Percentiles rank a stretch among this genome's conserved stretches.
These are phyloP conservation scores for Gastrophysa polygoni DNA, from an alignment of 2,888 invertebrate genomes.

Conservation along the genomic window DNA sequence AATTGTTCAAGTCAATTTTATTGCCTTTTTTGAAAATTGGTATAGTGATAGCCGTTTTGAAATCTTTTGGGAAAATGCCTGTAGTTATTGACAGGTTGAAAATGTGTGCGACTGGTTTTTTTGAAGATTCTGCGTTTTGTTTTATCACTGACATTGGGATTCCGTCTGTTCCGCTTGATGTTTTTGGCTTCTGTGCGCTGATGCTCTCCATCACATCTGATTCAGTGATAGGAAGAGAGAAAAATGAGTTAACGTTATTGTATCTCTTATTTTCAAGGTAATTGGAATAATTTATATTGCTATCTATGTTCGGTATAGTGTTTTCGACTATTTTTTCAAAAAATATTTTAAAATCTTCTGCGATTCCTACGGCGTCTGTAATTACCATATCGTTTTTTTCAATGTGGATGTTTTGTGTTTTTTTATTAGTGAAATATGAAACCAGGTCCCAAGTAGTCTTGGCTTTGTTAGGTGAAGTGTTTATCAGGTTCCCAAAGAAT, in stretches of 20 bases:
- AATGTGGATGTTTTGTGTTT: too few species aligned
- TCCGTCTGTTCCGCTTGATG: not conserved
- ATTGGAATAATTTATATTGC: not conserved
- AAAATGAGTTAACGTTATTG: constrained; percentile 5
- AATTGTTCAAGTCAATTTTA: not conserved
- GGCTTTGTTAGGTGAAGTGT: too few species aligned
- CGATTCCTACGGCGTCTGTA: too few species aligned
- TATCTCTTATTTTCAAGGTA: not conserved
- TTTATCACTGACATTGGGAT: not conserved
- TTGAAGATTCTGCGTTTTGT: not conserved
- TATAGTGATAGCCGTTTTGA: not conserved
- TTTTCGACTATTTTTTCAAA: not conserved
- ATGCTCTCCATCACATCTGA: not conserved
- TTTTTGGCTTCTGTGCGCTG: not conserved
- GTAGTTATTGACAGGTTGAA: not conserved
- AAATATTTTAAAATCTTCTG: too few species aligned
- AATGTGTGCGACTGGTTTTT: not conserved
- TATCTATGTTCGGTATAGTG: not conserved
- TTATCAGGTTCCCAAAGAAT: too few species aligned
- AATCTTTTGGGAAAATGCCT: not conserved
- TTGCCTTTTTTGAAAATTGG: constrained; percentile 1
- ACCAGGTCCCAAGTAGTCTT: too few species aligned
- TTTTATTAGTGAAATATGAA: too few species aligned
- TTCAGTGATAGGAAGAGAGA: not conserved
- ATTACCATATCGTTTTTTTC: too few species aligned